Evolutionary conservation across 2,113 vertebrate species (phyloP).

Genomic region (Lasiurus cinereus): DNA sequence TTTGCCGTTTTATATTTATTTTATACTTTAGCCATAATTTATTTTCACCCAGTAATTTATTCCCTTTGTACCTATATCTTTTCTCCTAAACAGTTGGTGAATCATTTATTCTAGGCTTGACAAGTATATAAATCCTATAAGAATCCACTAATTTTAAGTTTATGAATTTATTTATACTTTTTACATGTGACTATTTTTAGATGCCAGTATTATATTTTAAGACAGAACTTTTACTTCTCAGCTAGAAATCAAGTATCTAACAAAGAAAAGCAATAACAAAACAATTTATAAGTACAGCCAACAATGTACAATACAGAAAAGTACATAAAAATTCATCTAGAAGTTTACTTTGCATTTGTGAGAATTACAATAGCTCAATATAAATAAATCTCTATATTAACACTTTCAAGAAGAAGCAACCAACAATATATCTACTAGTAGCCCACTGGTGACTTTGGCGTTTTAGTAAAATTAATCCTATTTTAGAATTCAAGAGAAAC

Average conservation of each 20-base stretch:
- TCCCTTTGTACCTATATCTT: not conserved
- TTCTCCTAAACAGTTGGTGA: not conserved
- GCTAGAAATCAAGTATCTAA: constrained; percentile 7
- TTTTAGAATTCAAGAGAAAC: not conserved
- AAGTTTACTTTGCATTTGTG: not conserved
- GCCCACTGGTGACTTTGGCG: not conserved
- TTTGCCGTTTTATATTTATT: constrained; percentile 49
- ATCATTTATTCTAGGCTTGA: constrained; percentile 17
- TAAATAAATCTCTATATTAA: not conserved
- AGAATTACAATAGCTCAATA: not conserved
- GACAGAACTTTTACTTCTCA: constrained; percentile 14
- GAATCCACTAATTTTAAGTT: constrained; percentile 39
- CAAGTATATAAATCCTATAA: constrained; percentile 26
- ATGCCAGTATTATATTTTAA: constrained; percentile 24
- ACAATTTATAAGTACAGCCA: constrained; percentile 21
- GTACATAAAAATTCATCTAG: constrained; percentile 2
- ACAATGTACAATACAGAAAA: constrained; percentile 28
- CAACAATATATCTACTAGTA: not conserved
- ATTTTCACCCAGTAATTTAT: constrained; percentile 46
- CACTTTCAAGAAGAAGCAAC: not conserved
- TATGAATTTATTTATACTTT: constrained; percentile 19
- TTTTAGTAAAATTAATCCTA: constrained; percentile 32
- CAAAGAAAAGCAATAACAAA: constrained; percentile 5
- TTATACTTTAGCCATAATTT: not conserved
- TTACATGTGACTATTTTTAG: not conserved